Conservation (phyloP, 2,888 invertebrate species). For the Ypsolopha sequella region DNA sequence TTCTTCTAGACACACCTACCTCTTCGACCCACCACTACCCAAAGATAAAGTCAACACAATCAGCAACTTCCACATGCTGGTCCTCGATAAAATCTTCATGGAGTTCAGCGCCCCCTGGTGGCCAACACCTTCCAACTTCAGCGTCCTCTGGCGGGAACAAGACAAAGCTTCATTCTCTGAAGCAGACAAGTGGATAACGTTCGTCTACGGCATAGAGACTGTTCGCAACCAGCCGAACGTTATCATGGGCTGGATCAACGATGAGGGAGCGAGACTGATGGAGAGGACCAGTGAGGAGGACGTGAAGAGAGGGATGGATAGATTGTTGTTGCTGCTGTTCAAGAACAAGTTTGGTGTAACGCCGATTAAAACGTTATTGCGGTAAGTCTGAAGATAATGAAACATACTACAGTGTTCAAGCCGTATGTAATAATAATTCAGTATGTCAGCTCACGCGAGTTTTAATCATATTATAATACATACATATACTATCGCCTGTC, state of each 20-base stretch:
- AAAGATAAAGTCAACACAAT: constrained; percentile 47
- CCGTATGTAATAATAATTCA: too few relatives aligned
- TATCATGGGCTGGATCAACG: constrained; percentile 69
- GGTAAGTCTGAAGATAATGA: neutral
- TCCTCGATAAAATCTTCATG: constrained; percentile 71
- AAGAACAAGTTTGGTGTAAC: neutral
- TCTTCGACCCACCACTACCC: neutral
- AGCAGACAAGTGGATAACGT: constrained; percentile 2
- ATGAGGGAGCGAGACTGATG: constrained; percentile 57
- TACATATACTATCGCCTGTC: too few relatives aligned
- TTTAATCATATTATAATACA: too few relatives aligned
- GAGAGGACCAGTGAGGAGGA: constrained; percentile 49
- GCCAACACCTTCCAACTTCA: neutral
- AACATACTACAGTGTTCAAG: too few relatives aligned
- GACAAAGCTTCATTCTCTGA: neutral
- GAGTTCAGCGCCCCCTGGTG: constrained; percentile 3
- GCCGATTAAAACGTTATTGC: neutral
- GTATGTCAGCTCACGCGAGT: too few relatives aligned
- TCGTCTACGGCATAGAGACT: neutral
- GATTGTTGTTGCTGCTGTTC: neutral
- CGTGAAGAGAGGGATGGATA: constrained; percentile 1
- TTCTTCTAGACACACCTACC: neutral
- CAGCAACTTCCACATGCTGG: constrained; percentile 63
- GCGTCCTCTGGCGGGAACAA: neutral
- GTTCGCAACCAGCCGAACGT: constrained; percentile 21